Conservation (phyloP, 2,888 invertebrate species). For the Hydroisotoma schaefferi region DNA sequence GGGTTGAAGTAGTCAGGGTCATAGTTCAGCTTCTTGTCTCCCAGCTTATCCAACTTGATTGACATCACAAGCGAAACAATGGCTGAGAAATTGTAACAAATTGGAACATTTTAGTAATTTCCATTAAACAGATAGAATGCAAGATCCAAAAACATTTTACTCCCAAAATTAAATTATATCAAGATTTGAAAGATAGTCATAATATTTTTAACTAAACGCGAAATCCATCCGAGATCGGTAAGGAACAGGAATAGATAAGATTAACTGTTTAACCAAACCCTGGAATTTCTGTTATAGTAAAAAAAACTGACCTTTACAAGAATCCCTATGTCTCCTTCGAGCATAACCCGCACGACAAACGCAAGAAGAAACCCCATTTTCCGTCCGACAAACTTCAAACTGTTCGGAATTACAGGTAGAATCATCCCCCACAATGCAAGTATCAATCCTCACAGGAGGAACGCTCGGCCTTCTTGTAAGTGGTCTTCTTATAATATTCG, state of each 20-base stretch:
- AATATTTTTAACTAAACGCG: too few relatives aligned
- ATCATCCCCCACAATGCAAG: conserved; percentile 89
- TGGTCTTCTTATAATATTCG: conserved; percentile 44
- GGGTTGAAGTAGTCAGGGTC: conserved; percentile 68
- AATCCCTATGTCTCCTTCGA: conserved; percentile 68
- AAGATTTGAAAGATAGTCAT: too few relatives aligned
- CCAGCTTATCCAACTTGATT: conserved; percentile 75
- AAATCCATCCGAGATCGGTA: neutral
- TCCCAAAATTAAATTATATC: neutral
- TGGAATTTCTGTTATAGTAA: conserved; percentile 34
- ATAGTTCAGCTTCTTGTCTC: conserved; percentile 76
- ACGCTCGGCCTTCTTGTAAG: conserved; percentile 38
- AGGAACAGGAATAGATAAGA: neutral
- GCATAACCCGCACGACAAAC: conserved; percentile 73
- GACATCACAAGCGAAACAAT: conserved; percentile 75
- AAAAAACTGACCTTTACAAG: conserved; percentile 58
- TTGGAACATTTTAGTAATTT: conserved; percentile 7
- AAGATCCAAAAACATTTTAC: too few relatives aligned
- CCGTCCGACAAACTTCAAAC: conserved; percentile 81
- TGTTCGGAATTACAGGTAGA: conserved; percentile 84
- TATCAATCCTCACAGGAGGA: conserved; percentile 68
- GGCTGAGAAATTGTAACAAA: conserved; percentile 51
- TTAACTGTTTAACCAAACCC: neutral
- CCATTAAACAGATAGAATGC: neutral
- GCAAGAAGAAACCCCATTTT: conserved; percentile 80